Conservation (phyloP, 2,888 invertebrate genomes). For the Euzetes globulus region DNA sequence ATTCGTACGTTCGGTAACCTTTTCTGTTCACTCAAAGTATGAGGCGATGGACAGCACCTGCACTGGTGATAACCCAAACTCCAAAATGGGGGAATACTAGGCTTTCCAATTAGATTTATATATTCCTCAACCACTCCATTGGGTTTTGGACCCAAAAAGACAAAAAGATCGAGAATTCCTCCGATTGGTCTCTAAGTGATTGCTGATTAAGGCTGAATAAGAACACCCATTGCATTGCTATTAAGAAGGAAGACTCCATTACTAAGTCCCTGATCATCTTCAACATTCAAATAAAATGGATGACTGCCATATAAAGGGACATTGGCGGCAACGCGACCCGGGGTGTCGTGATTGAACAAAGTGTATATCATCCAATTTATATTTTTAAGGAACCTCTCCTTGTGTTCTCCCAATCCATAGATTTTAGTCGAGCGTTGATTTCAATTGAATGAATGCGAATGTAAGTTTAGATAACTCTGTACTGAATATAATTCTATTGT, state of each 20-base stretch:
- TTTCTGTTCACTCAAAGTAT: slow-evolving; percentile 48
- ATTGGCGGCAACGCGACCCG: slow-evolving; percentile 5
- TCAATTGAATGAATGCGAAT: slow-evolving; percentile 62
- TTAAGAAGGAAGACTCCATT: slow-evolving; percentile 73
- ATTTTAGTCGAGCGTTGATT: slow-evolving; percentile 56
- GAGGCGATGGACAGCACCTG: slow-evolving; percentile 38
- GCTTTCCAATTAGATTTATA: slow-evolving; percentile 62
- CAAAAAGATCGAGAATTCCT: slow-evolving; percentile 69
- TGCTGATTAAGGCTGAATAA: slow-evolving; percentile 71
- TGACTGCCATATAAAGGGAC: slow-evolving; percentile 67
- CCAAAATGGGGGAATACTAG: slow-evolving; percentile 81
- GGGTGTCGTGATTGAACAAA: slow-evolving; percentile 8
- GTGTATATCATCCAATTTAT: slow-evolving; percentile 29
- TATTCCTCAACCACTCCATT: slow-evolving; percentile 50
- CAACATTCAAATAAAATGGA: slow-evolving; percentile 69
- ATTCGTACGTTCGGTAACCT: slow-evolving; percentile 44
- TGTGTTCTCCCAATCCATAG: slow-evolving; percentile 69
- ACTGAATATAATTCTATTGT: slow-evolving; percentile 77
- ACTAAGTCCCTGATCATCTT: slow-evolving; percentile 58
- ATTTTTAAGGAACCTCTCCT: slow-evolving; percentile 51
- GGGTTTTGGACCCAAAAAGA: slow-evolving; percentile 69
- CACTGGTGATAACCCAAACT: slow-evolving; percentile 58
- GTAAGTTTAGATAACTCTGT: slow-evolving; percentile 58
- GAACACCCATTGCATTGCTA: slow-evolving; percentile 66
- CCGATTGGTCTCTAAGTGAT: slow-evolving; percentile 74